Evolutionary conservation across 2,888 invertebrate species (phyloP).

Genomic region (Drosophila merina): DNA sequence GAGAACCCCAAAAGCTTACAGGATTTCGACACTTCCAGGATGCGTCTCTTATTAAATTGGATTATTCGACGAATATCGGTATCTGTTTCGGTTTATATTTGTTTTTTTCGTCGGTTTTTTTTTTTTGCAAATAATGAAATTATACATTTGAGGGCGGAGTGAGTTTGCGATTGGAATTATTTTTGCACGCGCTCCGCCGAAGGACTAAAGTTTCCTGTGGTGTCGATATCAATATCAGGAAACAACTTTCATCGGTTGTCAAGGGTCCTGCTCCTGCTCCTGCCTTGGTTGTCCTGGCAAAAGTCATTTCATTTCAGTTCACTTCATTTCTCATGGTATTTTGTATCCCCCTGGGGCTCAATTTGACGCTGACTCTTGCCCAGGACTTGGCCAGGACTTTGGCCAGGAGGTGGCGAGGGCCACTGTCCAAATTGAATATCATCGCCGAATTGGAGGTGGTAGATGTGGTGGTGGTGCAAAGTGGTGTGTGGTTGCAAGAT

Average conservation of each 20-base stretch:
- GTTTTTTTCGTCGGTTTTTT: too few relatives aligned
- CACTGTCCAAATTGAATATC: constrained; percentile 36
- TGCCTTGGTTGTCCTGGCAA: constrained; percentile 31
- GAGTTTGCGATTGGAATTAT: constrained; percentile 3
- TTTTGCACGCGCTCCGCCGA: constrained; percentile 2
- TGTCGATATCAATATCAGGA: constrained; percentile 30
- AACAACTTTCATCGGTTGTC: constrained; percentile 26
- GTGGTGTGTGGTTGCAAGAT: constrained; percentile 3
- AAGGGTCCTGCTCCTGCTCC: constrained; percentile 13
- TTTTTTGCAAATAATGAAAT: constrained; percentile 16
- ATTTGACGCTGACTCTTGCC: constrained; percentile 29
- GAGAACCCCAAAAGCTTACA: background rate
- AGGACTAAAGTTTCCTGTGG: constrained; percentile 13
- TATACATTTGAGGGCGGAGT: constrained; percentile 15
- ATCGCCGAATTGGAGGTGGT: constrained; percentile 1
- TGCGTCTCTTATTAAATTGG: background rate
- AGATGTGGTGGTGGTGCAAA: background rate
- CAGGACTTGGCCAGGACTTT: background rate
- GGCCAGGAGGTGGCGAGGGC: background rate
- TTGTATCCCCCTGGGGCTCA: constrained; percentile 39
- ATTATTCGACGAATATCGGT: background rate
- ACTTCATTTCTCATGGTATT: constrained; percentile 40
- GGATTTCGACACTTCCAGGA: background rate
- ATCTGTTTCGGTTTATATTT: background rate
- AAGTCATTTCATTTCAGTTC: constrained; percentile 39